Base-by-base conservation (phyloP, 2,797 vertebrate genomes). In the Hydrolagus colliei region DNA sequence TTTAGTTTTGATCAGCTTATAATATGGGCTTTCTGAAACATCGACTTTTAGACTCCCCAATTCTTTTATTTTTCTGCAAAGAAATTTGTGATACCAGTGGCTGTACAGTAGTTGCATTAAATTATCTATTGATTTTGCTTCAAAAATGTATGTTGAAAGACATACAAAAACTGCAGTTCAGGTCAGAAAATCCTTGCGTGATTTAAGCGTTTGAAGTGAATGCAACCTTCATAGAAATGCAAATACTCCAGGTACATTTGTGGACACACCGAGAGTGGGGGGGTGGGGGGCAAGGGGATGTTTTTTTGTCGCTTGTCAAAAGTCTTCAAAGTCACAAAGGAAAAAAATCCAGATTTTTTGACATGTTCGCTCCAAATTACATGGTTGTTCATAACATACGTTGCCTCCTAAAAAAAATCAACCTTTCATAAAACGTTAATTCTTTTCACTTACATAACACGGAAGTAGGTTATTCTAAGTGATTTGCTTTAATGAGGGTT, bases 381-480 rank as follows among this genome's bases (percentile, higher is more conserved):
- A 27, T 12, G 27, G 41, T 6, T 52, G 41, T 14, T 32, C 52
- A 16, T 7, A 65, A 41, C 32, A 79, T 61, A 14, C 65, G 32
- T 35, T 14, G 18, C 22, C 14, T 71, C 78, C 9, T 63, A 68
- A 84, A 27, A 27, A 27, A 41, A 18, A 71, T 71, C 68, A 84
- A 20, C 79, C 32, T 61, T n/a, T 10, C 78, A 67, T 22, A 68
- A 67, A 79, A 82, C 35, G 78, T 82, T 77, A 77, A 77, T 77
- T 77, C 77, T 27, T 4, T 62, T 67, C 22, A 35, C 3, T 68
- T 35, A 41, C 20, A 35, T 65, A 82, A 68, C 27, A 27, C 35
- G 27, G 5, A 68, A 82, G 14, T 82, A 82, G 62, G 14, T 9
- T 9, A 65, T 82, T 63, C 67, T 16, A 67, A 68, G 67, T 27